Evolutionary conservation across 2,113 vertebrate genomes (phyloP).

Genomic region (Crotalus helleri): DNA sequence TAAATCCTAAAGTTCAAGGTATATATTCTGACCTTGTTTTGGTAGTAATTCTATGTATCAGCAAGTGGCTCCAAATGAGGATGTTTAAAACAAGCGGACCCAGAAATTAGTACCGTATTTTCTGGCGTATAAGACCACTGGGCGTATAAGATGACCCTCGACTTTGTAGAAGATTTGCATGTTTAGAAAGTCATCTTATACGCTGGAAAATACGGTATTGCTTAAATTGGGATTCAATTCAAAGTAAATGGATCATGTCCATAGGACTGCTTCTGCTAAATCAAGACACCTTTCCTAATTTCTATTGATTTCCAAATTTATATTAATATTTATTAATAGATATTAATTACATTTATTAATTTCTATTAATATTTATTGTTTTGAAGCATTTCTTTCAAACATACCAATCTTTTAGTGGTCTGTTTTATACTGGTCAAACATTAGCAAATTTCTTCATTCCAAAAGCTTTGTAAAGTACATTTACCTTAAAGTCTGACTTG

Average conservation of each 20-base stretch:
- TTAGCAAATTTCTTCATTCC: not conserved
- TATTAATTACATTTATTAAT: not conserved
- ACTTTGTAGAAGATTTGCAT: no score
- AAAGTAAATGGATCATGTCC: not conserved
- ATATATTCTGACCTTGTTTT: not conserved
- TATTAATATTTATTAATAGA: not conserved
- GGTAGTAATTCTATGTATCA: not conserved
- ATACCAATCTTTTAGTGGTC: not conserved
- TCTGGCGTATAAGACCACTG: no score
- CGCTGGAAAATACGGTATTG: not conserved
- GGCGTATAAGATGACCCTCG: no score
- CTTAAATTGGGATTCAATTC: not conserved
- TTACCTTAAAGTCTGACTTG: slow-evolving; percentile 82
- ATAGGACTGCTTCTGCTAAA: not conserved
- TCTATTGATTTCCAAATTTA: not conserved
- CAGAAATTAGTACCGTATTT: not conserved
- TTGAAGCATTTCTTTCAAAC: not conserved
- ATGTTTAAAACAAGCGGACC: not conserved
- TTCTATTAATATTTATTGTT: not conserved
- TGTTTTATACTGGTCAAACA: not conserved
- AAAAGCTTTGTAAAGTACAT: not conserved
- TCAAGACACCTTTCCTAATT: not conserved
- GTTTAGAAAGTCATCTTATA: no score
- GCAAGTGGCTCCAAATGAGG: not conserved
- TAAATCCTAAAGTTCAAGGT: not conserved